Percentiles rank a stretch among this genome's conserved stretches.
Conservation (phyloP, 2,888 invertebrate genomes). For the Pollenia angustigena region DNA sequence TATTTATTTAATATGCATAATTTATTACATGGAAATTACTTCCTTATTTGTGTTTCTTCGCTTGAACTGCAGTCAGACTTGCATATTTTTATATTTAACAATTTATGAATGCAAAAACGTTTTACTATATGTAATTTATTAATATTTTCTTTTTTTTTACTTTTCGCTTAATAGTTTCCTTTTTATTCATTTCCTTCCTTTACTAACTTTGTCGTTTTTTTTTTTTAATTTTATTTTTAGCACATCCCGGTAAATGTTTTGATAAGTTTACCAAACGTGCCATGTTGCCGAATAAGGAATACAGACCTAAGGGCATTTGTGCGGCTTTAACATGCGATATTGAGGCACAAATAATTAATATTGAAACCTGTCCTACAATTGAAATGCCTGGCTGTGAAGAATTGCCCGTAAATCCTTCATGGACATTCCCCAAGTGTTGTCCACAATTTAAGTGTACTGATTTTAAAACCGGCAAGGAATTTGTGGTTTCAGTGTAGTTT, state of each 20-base stretch:
- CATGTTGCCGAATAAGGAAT: slow-evolving; percentile 83
- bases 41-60: slow-evolving; percentile 34
- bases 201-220: slow-evolving; percentile 72
- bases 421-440: slow-evolving; percentile 83
- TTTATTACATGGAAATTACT: slow-evolving; percentile 32
- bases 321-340: slow-evolving; percentile 83
- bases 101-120: slow-evolving; percentile 45
- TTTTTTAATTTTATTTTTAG: slow-evolving; percentile 75
- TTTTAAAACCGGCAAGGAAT: slow-evolving; percentile 83
- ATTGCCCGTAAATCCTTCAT: slow-evolving; percentile 81
- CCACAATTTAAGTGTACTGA: slow-evolving; percentile 83
- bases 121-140: slow-evolving; percentile 42
- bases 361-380: slow-evolving; percentile 83
- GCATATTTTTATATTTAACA: slow-evolving; percentile 6
- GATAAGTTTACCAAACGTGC: slow-evolving; percentile 82
- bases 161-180: slow-evolving; percentile 28
- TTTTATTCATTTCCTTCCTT: slow-evolving; percentile 50
- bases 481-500: slow-evolving; percentile 80
- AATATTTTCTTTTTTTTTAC: neutral
- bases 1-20: slow-evolving; percentile 35
- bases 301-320: slow-evolving; percentile 84
- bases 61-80: neutral
- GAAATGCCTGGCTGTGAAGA: slow-evolving; percentile 84
- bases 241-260: slow-evolving; percentile 83
- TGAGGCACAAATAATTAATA: slow-evolving; percentile 80